These are phyloP conservation scores for Varanus komodoensis DNA, from an alignment of 2,113 vertebrate genomes.

Conservation along the genomic window DNA sequence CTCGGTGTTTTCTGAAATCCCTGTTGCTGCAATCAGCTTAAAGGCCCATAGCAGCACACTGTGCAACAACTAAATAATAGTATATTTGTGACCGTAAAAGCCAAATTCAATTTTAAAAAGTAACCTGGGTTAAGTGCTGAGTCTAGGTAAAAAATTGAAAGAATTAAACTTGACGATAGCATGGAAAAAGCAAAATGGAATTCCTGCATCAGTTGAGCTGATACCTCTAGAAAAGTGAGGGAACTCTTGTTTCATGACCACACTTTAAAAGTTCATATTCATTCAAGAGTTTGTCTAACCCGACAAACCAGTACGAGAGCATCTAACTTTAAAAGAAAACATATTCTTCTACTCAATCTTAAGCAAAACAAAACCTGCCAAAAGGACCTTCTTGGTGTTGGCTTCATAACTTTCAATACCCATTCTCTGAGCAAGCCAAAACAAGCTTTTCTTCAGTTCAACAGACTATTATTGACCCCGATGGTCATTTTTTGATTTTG, in stretches of 20 bases:
- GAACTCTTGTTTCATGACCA: background rate
- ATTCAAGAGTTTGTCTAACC: background rate
- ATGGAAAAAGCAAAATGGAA: background rate
- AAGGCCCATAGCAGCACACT: slow-evolving; percentile 5
- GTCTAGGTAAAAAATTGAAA: background rate
- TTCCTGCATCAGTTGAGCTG: background rate
- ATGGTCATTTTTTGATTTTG: too few species aligned
- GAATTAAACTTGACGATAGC: background rate
- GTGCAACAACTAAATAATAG: slow-evolving; percentile 10
- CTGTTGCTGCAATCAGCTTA: background rate
- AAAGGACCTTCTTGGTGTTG: too few species aligned
- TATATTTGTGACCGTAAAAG: slow-evolving; percentile 9
- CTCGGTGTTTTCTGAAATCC: slow-evolving; percentile 11
- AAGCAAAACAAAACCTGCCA: too few species aligned
- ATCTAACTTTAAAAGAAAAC: too few species aligned
- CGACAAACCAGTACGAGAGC: too few species aligned
- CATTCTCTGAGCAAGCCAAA: too few species aligned
- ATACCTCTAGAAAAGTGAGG: background rate
- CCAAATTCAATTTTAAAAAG: background rate
- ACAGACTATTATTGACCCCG: too few species aligned
- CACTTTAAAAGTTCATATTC: background rate
- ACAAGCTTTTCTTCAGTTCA: too few species aligned
- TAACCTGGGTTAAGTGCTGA: background rate
- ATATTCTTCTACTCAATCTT: too few species aligned
- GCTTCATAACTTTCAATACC: too few species aligned